Conservation (phyloP, 2,888 invertebrate genomes). For the Acheta domesticus region DNA sequence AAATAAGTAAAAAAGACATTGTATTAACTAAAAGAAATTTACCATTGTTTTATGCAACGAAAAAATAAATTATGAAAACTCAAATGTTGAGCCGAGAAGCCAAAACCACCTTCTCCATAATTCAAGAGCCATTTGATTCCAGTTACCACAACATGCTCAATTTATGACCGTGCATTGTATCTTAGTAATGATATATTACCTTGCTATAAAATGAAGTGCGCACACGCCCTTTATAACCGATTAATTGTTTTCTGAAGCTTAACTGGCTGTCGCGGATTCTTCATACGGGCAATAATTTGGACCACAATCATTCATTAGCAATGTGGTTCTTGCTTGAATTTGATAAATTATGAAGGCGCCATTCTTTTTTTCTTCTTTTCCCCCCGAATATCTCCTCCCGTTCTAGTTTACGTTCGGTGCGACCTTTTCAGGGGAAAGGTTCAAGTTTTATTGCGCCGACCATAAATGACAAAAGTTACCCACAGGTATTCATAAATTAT, state of each 20-base stretch:
- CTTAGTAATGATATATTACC: not conserved
- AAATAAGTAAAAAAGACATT: too few relatives aligned
- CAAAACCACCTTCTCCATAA: not conserved
- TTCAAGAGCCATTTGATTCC: conserved; percentile 4
- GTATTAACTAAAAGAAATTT: too few relatives aligned
- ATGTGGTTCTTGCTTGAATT: not conserved
- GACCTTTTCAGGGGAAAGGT: not conserved
- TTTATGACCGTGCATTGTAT: not conserved
- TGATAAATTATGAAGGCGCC: not conserved
- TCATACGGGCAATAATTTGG: conserved; percentile 2
- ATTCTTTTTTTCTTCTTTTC: not conserved
- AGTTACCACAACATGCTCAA: not conserved
- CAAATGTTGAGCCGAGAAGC: not conserved
- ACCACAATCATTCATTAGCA: not conserved
- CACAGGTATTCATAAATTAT: not conserved
- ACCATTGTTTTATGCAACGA: too few relatives aligned
- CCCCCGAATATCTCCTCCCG: not conserved
- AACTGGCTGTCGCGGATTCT: not conserved
- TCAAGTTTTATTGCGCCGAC: not conserved
- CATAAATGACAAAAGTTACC: too few relatives aligned
- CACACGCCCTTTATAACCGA: not conserved
- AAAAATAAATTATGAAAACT: not conserved
- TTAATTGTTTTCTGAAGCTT: not conserved
- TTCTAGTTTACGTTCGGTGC: not conserved
- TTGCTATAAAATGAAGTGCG: not conserved